A percentile compares a stretch with the other conserved stretches of the same genome.
These are phyloP conservation scores for Myrmecobius fasciatus DNA, from an alignment of 2,113 vertebrate species.

Conservation along the genomic window DNA sequence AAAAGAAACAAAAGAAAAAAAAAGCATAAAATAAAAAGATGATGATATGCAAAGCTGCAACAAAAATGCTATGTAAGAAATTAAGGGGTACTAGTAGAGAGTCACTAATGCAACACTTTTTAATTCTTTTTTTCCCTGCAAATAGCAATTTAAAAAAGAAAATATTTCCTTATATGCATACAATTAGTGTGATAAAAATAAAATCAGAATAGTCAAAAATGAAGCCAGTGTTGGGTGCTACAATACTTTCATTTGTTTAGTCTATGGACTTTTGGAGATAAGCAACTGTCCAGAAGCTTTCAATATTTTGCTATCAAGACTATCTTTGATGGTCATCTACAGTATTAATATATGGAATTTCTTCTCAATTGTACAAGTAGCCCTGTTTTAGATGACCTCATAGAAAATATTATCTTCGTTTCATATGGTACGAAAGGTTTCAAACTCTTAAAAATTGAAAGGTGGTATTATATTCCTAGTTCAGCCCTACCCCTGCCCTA, in stretches of 20 bases:
- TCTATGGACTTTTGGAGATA: slow-evolving; percentile 70
- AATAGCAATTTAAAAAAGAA: slow-evolving; percentile 42
- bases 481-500: not conserved
- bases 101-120: slow-evolving; percentile 19
- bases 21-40: slow-evolving; percentile 79
- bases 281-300: slow-evolving; percentile 67
- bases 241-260: slow-evolving; percentile 73
- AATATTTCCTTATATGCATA: slow-evolving; percentile 47
- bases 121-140: not conserved
- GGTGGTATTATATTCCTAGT: not conserved
- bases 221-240: slow-evolving; percentile 65
- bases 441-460: slow-evolving; percentile 26
- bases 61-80: slow-evolving; percentile 70
- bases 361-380: slow-evolving; percentile 8
- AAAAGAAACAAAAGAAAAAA: slow-evolving; percentile 72
- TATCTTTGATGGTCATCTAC: not conserved
- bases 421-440: slow-evolving; percentile 26
- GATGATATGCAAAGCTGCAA: slow-evolving; percentile 79
- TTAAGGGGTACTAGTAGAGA: slow-evolving; percentile 65
- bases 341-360: not conserved
- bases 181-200: slow-evolving; percentile 69
- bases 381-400: not conserved
- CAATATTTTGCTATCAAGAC: slow-evolving; percentile 40
- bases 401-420: slow-evolving; percentile 28
- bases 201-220: slow-evolving; percentile 78